Base-by-base conservation (phyloP, 1,140 invertebrate genomes). In the Tetramorium simillimum region DNA sequence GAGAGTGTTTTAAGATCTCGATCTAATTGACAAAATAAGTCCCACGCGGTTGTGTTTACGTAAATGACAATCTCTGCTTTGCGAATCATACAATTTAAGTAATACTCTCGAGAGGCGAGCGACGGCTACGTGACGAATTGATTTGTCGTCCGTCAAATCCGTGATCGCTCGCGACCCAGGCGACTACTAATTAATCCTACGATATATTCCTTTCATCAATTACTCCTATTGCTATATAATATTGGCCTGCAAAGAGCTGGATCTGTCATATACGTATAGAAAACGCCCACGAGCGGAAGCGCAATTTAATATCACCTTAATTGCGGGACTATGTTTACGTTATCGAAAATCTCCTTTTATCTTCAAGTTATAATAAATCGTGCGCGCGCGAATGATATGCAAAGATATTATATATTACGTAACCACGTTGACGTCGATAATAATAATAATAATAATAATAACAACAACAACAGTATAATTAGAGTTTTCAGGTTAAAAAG, bases 61-160 rank as follows among this genome's bases (percentile, higher is more conserved):
- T 49, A 10, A 18, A 33, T 12, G 10, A 28, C 5, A n/a, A 46
- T n/a, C 33, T n/a, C 18, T 37, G 73, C 16, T 33, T 4, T 6
- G 62, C 49, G 43, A 78, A 49, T 21, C 40, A 21, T 49, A 49
- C 33, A 46, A 78, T 46, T 65, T 78, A 24, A 33, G 43, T 65
- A 65, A 78, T 18, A 53, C 24, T 53, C n/a, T 43, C n/a, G n/a
- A 2, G 18, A 14, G 56, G 2, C 40, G 40, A 77, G 33, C 16
- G n/a, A n/a, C 6, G 14, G 24, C 18, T 12, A 65, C 10, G n/a
- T 18, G n/a, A 6, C 62, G 5, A 40, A 70, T 70, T 63, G 46
- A 56, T 53, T 70, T n/a, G 33, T 40, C n/a, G 33, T 81, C 6
- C 14, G 37, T 67, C 21, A 70, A 69, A 40, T 37, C n/a, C 7